These are phyloP conservation scores for Carpatolechia fugitivella DNA, from an alignment of 2,888 invertebrate genomes.

Conservation along the genomic window DNA sequence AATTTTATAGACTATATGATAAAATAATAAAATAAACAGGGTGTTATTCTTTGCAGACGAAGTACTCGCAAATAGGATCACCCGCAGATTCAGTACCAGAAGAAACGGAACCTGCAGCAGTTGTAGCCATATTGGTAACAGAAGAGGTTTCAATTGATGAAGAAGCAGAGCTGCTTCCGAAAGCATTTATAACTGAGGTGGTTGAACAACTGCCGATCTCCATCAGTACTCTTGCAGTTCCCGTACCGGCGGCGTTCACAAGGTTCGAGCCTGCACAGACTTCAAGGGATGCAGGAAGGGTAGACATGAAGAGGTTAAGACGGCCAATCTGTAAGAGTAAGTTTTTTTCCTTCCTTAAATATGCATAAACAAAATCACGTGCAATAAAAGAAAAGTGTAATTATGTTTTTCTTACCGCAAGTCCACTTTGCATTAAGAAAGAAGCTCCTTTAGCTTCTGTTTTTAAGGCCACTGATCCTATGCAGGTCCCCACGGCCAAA, in stretches of 20 bases:
- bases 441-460: constrained; percentile 49
- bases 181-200: constrained; percentile 39
- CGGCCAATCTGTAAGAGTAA: constrained; percentile 59
- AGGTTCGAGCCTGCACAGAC: constrained; percentile 57
- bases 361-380: not conserved
- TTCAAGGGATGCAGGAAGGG: constrained; percentile 56
- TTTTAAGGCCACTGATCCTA: constrained; percentile 48
- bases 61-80: not conserved
- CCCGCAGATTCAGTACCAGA: not conserved
- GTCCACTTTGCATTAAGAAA: constrained; percentile 46
- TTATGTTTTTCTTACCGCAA: constrained; percentile 54
- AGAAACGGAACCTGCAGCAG: not conserved
- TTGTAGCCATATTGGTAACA: not conserved
- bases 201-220: constrained; percentile 61
- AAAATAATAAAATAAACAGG: too few species aligned
- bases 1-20: too few species aligned
- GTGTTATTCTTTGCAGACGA: too few species aligned
- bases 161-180: constrained; percentile 29
- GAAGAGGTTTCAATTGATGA: not conserved
- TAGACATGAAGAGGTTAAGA: constrained; percentile 52
- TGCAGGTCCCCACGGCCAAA: constrained; percentile 47
- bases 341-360: too few species aligned
- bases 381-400: too few species aligned
- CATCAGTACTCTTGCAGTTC: constrained; percentile 52
- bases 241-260: constrained; percentile 51